These are phyloP conservation scores for Plagodis pulveraria DNA, from an alignment of 2,888 invertebrate genomes.

Conservation along the genomic window DNA sequence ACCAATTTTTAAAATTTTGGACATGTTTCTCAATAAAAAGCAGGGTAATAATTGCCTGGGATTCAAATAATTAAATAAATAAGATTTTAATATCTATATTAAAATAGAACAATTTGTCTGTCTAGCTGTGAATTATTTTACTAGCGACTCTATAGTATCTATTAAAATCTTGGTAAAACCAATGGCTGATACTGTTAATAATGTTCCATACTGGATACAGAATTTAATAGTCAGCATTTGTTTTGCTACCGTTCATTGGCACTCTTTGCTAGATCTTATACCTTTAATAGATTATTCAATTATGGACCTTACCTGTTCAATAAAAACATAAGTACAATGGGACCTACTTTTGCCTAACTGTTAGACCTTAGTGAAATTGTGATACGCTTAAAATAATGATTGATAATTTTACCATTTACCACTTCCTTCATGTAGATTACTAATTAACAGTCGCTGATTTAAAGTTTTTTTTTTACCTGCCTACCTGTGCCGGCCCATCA, in stretches of 20 bases:
- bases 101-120: conserved; percentile 34
- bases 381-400: conserved; percentile 55
- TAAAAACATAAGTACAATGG: conserved; percentile 62
- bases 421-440: conserved; percentile 6
- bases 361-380: conserved; percentile 60
- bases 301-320: conserved; percentile 45
- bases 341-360: conserved; percentile 72
- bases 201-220: conserved; percentile 8
- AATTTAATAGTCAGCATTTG: conserved; percentile 4
- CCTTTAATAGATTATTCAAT: conserved; percentile 15
- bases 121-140: conserved; percentile 22
- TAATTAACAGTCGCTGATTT: no score
- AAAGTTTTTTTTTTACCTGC: conserved; percentile 6
- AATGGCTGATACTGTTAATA: conserved; percentile 10
- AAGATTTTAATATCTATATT: conserved; percentile 57
- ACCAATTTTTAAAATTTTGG: conserved; percentile 71
- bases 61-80: conserved; percentile 63
- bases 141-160: conserved; percentile 20
- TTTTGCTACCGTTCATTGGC: conserved; percentile 1
- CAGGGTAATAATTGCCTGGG: conserved; percentile 80
- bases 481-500: not conserved
- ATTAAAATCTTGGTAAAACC: conserved; percentile 11
- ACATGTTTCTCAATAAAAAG: conserved; percentile 71
- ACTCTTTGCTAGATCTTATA: conserved; percentile 12
- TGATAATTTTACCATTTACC: conserved; percentile 31